Conservation (phyloP, 2,888 invertebrate species). For the Neuroscelio doddi region DNA sequence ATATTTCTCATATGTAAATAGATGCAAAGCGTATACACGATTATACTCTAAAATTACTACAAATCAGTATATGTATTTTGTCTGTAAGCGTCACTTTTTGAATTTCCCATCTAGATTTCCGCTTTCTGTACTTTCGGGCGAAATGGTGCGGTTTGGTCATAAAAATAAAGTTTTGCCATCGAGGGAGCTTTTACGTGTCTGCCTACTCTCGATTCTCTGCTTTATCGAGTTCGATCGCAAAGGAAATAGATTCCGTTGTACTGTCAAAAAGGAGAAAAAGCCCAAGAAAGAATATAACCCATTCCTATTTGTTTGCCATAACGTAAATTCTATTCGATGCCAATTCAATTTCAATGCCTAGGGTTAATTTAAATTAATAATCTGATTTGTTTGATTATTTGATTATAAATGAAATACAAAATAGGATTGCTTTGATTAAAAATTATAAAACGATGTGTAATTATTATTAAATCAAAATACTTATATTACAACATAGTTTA, state of each 20-base stretch:
- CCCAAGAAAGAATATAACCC: slow-evolving; percentile 19
- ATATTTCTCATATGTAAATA: no score
- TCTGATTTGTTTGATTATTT: no score
- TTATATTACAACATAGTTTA: no score
- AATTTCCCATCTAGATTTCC: slow-evolving; percentile 26
- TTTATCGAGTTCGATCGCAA: slow-evolving; percentile 35
- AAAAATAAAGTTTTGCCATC: slow-evolving; percentile 43
- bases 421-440: neutral
- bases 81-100: slow-evolving; percentile 4
- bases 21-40: no score
- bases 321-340: slow-evolving; percentile 4
- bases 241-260: slow-evolving; percentile 28
- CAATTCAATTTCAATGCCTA: slow-evolving; percentile 13
- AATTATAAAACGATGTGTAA: neutral
- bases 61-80: neutral
- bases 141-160: slow-evolving; percentile 30
- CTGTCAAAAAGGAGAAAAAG: slow-evolving; percentile 24
- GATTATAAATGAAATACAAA: no score
- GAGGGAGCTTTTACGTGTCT: slow-evolving; percentile 38
- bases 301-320: slow-evolving; percentile 25
- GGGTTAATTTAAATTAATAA: neutral
- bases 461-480: no score
- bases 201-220: slow-evolving; percentile 20
- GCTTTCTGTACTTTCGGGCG: slow-evolving; percentile 18
- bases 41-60: no score